These are phyloP conservation scores for Elgaria multicarinata DNA, from an alignment of 2,113 vertebrate genomes.

Conservation along the genomic window DNA sequence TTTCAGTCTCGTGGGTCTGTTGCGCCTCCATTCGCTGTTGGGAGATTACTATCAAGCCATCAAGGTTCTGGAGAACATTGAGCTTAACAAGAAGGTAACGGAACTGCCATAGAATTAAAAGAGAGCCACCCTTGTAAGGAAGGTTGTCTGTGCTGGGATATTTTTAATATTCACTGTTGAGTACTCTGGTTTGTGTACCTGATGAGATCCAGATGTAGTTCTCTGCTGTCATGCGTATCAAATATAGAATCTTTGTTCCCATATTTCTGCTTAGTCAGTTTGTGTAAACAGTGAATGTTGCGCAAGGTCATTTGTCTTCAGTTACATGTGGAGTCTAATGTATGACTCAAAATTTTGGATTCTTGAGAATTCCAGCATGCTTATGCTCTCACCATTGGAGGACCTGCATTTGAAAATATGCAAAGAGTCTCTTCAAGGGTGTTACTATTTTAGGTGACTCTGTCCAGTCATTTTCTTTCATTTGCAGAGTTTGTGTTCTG, in stretches of 20 bases:
- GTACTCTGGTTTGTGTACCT: not conserved
- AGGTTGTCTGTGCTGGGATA: not conserved
- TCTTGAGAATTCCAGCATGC: accelerated
- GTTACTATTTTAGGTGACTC: not conserved
- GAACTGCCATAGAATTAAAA: not conserved
- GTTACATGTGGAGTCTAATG: not conserved
- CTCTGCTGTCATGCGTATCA: not conserved
- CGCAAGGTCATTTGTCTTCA: not conserved
- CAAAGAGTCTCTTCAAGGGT: not conserved
- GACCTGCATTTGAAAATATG: not conserved
- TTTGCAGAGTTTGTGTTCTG: conserved; percentile 93
- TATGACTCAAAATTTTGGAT: conserved; percentile 4
- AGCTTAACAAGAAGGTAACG: conserved; percentile 97
- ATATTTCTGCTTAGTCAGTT: not conserved
- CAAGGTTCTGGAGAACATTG: conserved; percentile 98
- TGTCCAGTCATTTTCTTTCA: not conserved
- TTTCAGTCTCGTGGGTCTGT: conserved; percentile 95
- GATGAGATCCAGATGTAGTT: not conserved
- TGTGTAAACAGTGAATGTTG: not conserved
- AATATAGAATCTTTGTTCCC: not conserved
- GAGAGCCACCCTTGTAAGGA: not conserved
- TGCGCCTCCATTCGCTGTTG: conserved; percentile 94
- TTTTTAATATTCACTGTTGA: not conserved
- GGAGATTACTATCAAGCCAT: conserved; percentile 99
- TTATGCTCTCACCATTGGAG: not conserved